phyloP scores from a whole-genome alignment of 2,113 vertebrate genomes.

The Lophotis ruficrista region DNA sequence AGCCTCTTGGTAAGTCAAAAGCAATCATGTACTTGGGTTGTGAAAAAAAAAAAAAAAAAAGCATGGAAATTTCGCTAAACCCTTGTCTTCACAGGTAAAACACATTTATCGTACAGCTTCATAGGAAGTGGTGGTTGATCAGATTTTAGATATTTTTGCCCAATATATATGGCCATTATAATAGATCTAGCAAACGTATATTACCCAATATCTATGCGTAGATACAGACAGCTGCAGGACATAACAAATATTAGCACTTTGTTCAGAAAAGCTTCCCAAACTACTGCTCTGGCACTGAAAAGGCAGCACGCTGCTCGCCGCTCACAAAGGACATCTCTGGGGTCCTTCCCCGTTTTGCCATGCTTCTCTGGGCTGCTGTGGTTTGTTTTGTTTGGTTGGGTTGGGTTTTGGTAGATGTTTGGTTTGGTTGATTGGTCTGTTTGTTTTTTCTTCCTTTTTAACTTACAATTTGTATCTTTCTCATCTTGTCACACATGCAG shows the following conservation, averaged over 20 bases:
- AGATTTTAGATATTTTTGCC: not conserved
- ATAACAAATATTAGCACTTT: not conserved
- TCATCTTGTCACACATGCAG: fast-evolving
- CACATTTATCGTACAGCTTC: not conserved
- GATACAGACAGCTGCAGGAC: not conserved
- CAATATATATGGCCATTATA: fast-evolving
- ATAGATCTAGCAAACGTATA: not conserved
- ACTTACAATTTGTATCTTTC: not conserved
- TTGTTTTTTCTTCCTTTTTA: not conserved
- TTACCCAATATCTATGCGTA: too few relatives aligned
- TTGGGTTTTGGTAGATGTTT: not conserved
- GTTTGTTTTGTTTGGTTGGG: not conserved
- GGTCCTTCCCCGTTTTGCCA: not conserved
- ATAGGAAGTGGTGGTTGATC: not conserved
- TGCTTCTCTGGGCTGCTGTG: fast-evolving
- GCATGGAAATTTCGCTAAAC: not conserved
- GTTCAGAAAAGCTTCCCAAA: not conserved
- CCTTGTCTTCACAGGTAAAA: not conserved
- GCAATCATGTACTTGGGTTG: slow-evolving; percentile 55
- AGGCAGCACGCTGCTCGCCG: fast-evolving
- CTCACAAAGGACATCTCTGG: not conserved
- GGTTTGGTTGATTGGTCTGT: not conserved
- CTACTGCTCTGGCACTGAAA: not conserved
- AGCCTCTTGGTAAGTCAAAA: slow-evolving; percentile 73
- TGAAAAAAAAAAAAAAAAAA: not conserved